phyloP scores from a whole-genome alignment of 2,797 vertebrate genomes.

The Sebastes diploproa region DNA sequence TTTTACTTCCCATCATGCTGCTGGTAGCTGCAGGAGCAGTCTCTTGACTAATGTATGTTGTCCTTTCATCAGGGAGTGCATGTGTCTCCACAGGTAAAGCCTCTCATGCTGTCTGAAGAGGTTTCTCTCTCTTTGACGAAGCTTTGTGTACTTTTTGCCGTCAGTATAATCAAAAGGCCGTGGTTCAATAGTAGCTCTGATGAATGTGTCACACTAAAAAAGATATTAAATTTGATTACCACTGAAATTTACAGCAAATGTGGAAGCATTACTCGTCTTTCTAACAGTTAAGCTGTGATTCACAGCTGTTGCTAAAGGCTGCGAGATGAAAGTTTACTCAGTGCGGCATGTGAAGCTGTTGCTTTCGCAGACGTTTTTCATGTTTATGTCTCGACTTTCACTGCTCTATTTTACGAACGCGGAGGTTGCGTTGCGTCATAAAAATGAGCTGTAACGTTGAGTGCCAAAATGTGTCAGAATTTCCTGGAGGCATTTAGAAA shows the following conservation, averaged over 20 bases:
- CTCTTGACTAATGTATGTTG: conserved; percentile 61
- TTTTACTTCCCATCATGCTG: conserved; percentile 55
- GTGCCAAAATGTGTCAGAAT: conserved; percentile 24
- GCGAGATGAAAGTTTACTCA: conserved; percentile 29
- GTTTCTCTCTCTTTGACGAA: conserved; percentile 29
- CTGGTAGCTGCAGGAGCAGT: conserved; percentile 43
- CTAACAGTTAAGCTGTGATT: conserved; percentile 37
- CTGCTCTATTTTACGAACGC: conserved; percentile 1
- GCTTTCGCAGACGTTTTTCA: conserved; percentile 13
- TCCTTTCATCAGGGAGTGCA: conserved; percentile 61
- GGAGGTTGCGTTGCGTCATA: conserved; percentile 18
- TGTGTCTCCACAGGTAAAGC: conserved; percentile 65
- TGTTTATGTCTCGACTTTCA: conserved; percentile 34
- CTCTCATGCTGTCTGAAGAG: conserved; percentile 32
- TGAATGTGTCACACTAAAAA: conserved; percentile 32
- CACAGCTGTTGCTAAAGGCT: conserved; percentile 34
- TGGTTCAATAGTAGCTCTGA: conserved; percentile 12
- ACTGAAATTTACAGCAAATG: conserved; percentile 24
- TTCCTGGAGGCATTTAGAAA: conserved; percentile 13
- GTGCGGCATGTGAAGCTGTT: conserved; percentile 6
- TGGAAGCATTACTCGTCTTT: conserved; percentile 26
- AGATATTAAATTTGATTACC: conserved; percentile 43
- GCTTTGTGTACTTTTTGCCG: conserved; percentile 20
- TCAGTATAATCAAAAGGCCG: conserved; percentile 27
- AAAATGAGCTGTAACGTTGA: conserved; percentile 12